These are phyloP conservation scores for Megaptera novaeangliae DNA, from an alignment of 2,113 vertebrate genomes.

Conservation along the genomic window DNA sequence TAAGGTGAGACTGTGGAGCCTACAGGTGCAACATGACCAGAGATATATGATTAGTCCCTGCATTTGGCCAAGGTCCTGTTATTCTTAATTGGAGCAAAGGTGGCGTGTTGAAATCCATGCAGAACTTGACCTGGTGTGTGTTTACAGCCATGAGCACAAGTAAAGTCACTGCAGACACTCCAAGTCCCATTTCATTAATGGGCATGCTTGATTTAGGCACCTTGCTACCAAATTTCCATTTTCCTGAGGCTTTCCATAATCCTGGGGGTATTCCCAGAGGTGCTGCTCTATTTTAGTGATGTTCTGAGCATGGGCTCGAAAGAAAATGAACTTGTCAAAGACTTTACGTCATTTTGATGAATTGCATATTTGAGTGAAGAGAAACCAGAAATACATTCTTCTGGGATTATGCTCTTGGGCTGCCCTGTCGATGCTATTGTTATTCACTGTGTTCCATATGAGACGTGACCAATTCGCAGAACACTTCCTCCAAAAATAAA, in stretches of 20 bases:
- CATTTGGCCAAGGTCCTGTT: not conserved
- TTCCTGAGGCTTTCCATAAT: not conserved
- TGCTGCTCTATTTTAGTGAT: not conserved
- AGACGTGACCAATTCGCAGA: not conserved
- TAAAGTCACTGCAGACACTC: not conserved
- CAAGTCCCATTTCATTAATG: not conserved
- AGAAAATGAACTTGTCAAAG: constrained; percentile 41
- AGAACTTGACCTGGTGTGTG: not conserved
- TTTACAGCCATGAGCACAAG: not conserved
- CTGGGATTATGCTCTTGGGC: not conserved
- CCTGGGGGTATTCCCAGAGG: not conserved
- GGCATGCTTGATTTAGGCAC: not conserved
- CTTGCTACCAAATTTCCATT: not conserved
- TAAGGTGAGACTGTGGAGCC: not conserved
- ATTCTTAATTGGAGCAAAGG: not conserved
- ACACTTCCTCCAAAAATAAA: not conserved
- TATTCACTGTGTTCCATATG: not conserved
- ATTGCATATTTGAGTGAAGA: constrained; percentile 9
- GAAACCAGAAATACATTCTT: constrained; percentile 23
- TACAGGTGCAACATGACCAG: not conserved
- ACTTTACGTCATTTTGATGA: not conserved
- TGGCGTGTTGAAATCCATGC: not conserved
- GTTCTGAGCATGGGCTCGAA: not conserved
- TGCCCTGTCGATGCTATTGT: not conserved
- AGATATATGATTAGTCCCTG: not conserved